Evolutionary conservation across 2,888 invertebrate species (phyloP), one percentile per base, ranked within the genome.

Genomic region (Cataglyphis livida): DNA sequence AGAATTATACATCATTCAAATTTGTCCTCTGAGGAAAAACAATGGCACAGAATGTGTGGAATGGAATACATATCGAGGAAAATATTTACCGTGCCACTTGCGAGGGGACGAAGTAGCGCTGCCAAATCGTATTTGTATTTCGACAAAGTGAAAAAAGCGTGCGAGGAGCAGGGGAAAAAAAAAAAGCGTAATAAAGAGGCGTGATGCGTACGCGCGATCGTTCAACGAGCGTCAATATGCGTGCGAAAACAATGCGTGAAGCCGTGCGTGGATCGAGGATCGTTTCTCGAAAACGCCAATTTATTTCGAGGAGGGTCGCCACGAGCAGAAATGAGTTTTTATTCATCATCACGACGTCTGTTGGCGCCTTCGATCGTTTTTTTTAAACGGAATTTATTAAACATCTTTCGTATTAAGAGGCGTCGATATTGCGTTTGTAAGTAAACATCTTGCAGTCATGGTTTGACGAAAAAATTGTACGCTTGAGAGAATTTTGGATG

Each of bases 271-370:
- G 61, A 59, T 79, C 41, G 48, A 66, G 81, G 62, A 89, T 73
- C 66, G 75, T 88, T 91, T 92, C 90, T 91, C 85, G 87, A 92
- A 92, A 92, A 91, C 90, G 90, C 87, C 91, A 90, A 92, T 92
- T 91, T 88, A 88, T 85, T 82, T 61, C 81, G 81, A 82, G 73
- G 73, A 82, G 88, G 87, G 82, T 57, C 35, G 57, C 21, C 41
- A 32, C 57, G 41, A 44, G 41, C 41, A 70, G 57, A 78, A 78
- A 70, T 78, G 70, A 78, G 0, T 70, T 66, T 76, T 57, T 10
- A 76, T 76, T 68, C 32, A 25, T 68, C 32, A 25, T 59, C 32
- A 5, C 48, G 41, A 21, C 38, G 48, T n/a, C 32, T 2, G n/a
- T 35, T 21, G 5, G 1, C 70, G 15, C 15, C 70, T 70, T 21